Base-by-base conservation (phyloP, 2,888 invertebrate species). In the Trissoscelio sp. region DNA sequence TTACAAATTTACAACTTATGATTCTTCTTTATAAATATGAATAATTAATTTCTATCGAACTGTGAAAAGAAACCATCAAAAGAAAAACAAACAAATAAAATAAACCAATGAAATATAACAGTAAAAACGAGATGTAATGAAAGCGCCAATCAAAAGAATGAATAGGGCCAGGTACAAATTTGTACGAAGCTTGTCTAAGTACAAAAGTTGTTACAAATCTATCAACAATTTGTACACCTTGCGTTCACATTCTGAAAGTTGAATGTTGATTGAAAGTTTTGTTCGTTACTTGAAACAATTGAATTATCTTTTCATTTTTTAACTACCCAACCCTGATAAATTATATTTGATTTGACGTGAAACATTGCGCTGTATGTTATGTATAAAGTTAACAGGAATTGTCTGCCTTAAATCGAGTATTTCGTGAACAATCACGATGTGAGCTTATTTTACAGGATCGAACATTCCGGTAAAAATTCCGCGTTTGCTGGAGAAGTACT, bases 381-480 rank as follows among this genome's bases (percentile, higher is more conserved):
- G 37, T 37, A 34, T 24, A 24, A 24, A 24, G 24, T 24, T 34
- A 37, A 37, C 37, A 37, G 31, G 31, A 37, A 37, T n/a, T n/a
- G n/a, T 9, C n/a, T 37, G 37, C n/a, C 37, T 37, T 37, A 37
- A 37, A 37, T 37, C 37, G 37, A 37, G 37, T 37, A 37, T 11
- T 37, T 37, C n/a, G 37, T 37, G 37, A 37, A 37, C 9, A 34
- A 34, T 11, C 9, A 37, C n/a, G 3, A 37, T n/a, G 37, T n/a
- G 37, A 37, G 37, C n/a, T 37, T 37, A 37, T 37, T 37, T 37
- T 37, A 37, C 37, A 37, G n/a, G n/a, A 37, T 37, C n/a, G 37
- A 37, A 37, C 37, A 37, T n/a, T 37, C 37, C 37, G n/a, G 37
- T 37, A 7, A 37, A 37, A 37, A 37, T 37, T 11, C 3, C n/a